phyloP scores from a whole-genome alignment of 2,113 vertebrate genomes.

The Glaucomys volans region DNA sequence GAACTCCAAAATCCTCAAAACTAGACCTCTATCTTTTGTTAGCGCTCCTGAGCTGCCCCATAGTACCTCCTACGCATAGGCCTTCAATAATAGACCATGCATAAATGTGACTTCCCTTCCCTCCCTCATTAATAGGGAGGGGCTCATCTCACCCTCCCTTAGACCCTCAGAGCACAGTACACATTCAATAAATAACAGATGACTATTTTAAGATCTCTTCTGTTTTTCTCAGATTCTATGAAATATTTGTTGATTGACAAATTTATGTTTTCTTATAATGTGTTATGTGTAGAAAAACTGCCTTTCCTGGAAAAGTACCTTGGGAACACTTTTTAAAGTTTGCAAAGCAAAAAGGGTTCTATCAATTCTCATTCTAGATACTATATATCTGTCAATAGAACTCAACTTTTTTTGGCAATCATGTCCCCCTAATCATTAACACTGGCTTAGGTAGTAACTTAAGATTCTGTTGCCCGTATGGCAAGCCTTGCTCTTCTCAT shows the following conservation, averaged over 20 bases:
- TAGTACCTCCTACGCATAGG: not conserved
- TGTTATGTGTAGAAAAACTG: constrained; percentile 33
- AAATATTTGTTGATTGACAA: constrained; percentile 41
- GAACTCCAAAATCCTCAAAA: not conserved
- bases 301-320: not conserved
- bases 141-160: not conserved
- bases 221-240: constrained; percentile 1
- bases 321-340: constrained; percentile 34
- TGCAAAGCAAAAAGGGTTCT: not conserved
- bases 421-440: not conserved
- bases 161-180: not conserved
- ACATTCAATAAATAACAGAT: not conserved
- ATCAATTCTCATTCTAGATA: constrained; percentile 42
- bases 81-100: not conserved
- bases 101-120: not conserved
- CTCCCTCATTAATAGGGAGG: not conserved
- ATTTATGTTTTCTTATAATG: constrained; percentile 28
- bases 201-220: not conserved
- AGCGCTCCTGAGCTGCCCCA: not conserved
- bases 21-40: not conserved
- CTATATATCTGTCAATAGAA: not conserved
- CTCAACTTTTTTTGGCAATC: not conserved
- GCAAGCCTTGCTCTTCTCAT: not conserved
- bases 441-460: not conserved
- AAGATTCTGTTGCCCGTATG: not conserved